These are phyloP conservation scores for Potamarius usumacintae DNA, from an alignment of 2,113 vertebrate species.

Conservation along the genomic window DNA sequence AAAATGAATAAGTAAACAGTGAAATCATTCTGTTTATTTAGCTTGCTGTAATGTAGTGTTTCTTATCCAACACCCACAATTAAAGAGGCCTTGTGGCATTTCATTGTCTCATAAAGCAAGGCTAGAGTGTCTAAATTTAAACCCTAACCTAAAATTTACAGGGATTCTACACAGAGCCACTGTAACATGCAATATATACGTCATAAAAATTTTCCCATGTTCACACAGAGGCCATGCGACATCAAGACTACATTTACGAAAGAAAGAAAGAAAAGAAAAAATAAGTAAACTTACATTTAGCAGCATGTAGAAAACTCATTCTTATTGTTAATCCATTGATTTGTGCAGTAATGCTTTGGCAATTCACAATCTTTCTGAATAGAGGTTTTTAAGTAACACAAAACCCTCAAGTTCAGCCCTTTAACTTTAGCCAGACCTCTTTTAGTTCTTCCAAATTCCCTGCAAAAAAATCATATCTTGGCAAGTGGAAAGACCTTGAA, in stretches of 20 bases:
- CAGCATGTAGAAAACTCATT: conserved; percentile 1
- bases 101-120: conserved; percentile 39
- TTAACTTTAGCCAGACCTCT: background rate
- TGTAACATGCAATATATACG: conserved; percentile 17
- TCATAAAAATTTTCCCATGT: conserved; percentile 50
- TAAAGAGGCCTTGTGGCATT: conserved; percentile 30
- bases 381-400: too few relatives aligned
- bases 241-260: background rate
- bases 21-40: conserved; percentile 38
- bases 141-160: conserved; percentile 30
- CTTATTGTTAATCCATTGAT: background rate
- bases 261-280: background rate
- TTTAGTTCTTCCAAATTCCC: background rate
- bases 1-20: conserved; percentile 13
- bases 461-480: background rate
- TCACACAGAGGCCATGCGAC: background rate
- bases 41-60: conserved; percentile 20
- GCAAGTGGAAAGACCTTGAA: background rate
- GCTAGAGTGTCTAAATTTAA: conserved; percentile 27
- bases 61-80: conserved; percentile 20
- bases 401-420: background rate
- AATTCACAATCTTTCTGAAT: background rate
- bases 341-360: background rate
- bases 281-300: background rate
- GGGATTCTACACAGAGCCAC: background rate